Base-by-base conservation (phyloP, 2,113 vertebrate genomes). In the Heterochromis multidens region DNA sequence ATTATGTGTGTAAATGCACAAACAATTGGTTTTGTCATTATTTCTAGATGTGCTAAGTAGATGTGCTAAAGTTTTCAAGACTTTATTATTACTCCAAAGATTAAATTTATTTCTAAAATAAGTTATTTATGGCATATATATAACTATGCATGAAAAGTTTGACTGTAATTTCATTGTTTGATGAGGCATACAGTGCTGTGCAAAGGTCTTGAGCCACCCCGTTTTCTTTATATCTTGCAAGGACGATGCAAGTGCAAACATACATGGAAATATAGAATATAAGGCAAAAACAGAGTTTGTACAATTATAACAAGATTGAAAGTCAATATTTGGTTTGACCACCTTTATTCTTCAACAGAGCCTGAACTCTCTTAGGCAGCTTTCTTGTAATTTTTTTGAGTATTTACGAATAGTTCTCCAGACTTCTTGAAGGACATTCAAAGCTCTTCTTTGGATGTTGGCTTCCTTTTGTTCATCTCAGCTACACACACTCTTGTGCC, bases 61-160 rank as follows among this genome's bases (percentile, higher is more conserved):
- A 13, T 11, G 11, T 46, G 43, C 14, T 16, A 43, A 43, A 2
- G 5, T 17, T 52, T 52, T 8, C 17, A 46, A 16, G 13, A 3
- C 13, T 40, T 40, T 40, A 46, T 4, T 46, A 46, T 46, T 14
- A 46, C 49, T 16, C 31, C 57, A 81, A 52, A 57, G 54, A 56
- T 81, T 81, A 56, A 58, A 61, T 57, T 58, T 46, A 10, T 27
- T 46, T 77, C 40, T 60, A 67, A 80, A 85, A 79, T 60, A 56
- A 79, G 58, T 76, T 77, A 76, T 65, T 85, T 65, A 37, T 60
- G 62, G 43, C 43, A 80, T 14, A 81, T 88, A 40, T 7, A 54
- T 52, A 52, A 74, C 85, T 88, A 63, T 65, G 77, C 84, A 82
- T 80, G 46, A 43, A 63, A 77, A 91, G 77, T 43, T 77, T 84